Evolutionary conservation across 2,888 invertebrate genomes (phyloP), one percentile per base, ranked within the genome.

Genomic region (Coenonympha arcania): DNA sequence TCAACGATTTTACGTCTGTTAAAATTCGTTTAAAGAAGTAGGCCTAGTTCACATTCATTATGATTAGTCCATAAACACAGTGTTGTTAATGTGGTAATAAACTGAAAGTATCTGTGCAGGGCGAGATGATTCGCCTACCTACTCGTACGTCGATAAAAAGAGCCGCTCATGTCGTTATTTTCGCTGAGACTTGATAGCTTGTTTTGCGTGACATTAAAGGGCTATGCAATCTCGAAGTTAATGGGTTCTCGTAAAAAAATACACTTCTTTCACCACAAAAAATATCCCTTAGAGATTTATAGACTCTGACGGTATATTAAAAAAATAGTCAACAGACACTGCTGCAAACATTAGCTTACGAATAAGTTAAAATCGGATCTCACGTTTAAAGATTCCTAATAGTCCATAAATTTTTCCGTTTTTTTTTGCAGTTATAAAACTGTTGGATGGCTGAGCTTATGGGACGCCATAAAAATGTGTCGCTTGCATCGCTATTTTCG

Each of bases 401-500:
- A 8, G 13, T 4, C 15, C 37, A 37, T 37, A 37, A 37, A 37
- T 37, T 6, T 22, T 22, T 6, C 9, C 8, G 22, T 37, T 37
- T 20, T 37, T 37, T 37, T 15, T 22, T 22, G 22, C 15, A 13
- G 37, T 37, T 24, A 42, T 30, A 42, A 42, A 42, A 42, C 13
- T 62, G 58, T 52, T 59, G 66, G 64, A 57, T 58, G 59, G 64
- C 57, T 58, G 59, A 57, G 59, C 64, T 54, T 53, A 55, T 64
- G 65, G 58, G 57, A 64, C 56, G 52, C 44, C 65, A 65, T 65
- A 67, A 73, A 71, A 72, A 71, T 58, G 42, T 30, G 51, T 61
- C 63, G 67, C 69, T 68, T 60, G 44, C 49, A 55, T 54, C 61
- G 65, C 69, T 68, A 70, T 70, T 69, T 68, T 65, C 64, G 62